Evolutionary conservation across 1,140 invertebrate species (phyloP).

Genomic region (Neodiprion virginianus): DNA sequence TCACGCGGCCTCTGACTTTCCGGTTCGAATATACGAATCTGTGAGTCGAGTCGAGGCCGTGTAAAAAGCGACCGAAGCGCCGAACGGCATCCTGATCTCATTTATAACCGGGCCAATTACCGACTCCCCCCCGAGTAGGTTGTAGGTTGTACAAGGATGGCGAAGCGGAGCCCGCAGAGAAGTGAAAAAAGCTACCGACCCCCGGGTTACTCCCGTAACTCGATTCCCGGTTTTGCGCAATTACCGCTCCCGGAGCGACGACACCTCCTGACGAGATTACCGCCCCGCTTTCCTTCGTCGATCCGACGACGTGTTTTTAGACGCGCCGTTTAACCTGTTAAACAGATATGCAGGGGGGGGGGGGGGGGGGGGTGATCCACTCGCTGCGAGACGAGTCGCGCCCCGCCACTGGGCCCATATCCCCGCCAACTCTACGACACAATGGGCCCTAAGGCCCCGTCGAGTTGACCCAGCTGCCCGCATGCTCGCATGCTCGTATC

Average conservation of each 20-base stretch:
- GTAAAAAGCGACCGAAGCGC: neutral
- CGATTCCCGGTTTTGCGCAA: neutral
- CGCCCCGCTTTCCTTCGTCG: neutral
- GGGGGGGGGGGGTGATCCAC: neutral
- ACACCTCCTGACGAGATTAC: too few relatives aligned
- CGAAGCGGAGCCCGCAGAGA: neutral
- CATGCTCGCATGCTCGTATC: too few relatives aligned
- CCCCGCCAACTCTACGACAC: too few relatives aligned
- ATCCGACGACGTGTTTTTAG: neutral
- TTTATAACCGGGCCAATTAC: slow-evolving; percentile 4
- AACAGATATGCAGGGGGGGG: neutral
- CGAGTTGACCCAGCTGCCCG: too few relatives aligned
- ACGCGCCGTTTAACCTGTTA: slow-evolving; percentile 4
- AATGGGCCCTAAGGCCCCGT: too few relatives aligned
- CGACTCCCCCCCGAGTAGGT: neutral
- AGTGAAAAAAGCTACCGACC: neutral
- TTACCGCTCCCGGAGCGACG: neutral
- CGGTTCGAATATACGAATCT: too few relatives aligned
- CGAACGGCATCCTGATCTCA: neutral
- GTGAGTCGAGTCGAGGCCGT: neutral
- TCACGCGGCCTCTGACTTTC: too few relatives aligned
- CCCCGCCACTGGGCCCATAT: neutral
- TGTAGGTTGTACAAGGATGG: neutral
- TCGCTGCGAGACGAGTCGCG: neutral
- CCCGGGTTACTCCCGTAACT: neutral